These are phyloP conservation scores for Archips xylosteana DNA, from an alignment of 2,888 invertebrate genomes.

Conservation along the genomic window DNA sequence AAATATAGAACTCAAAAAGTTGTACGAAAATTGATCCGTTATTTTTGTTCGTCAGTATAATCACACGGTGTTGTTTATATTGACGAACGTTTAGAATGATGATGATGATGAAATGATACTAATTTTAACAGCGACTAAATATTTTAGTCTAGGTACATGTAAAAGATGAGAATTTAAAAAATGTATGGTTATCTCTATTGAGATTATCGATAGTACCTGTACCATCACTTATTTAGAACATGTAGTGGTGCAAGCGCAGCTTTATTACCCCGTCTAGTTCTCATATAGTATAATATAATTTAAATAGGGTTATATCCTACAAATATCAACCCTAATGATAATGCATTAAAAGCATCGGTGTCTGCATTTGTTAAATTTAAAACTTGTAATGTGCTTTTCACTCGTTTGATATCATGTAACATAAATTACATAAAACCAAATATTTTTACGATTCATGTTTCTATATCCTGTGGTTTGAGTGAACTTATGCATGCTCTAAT, in stretches of 20 bases:
- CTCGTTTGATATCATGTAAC: constrained; percentile 29
- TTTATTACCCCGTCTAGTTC: constrained; percentile 53
- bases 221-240: neutral
- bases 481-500: constrained; percentile 28
- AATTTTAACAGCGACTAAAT: too few species aligned
- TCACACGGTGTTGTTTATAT: too few species aligned
- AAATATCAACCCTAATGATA: neutral
- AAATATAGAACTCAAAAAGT: too few species aligned
- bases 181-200: neutral
- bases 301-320: neutral
- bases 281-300: neutral
- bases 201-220: neutral
- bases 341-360: neutral
- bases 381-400: neutral
- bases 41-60: too few species aligned
- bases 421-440: constrained; percentile 1
- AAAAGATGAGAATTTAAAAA: too few species aligned
- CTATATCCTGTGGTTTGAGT: constrained; percentile 33
- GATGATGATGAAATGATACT: too few species aligned
- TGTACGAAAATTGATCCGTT: too few species aligned
- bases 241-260: constrained; percentile 35
- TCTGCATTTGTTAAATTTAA: neutral
- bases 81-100: too few species aligned
- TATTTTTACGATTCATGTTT: constrained; percentile 28
- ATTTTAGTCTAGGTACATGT: too few species aligned